Conservation (phyloP, 2,797 vertebrate species). For the Anas georgica region DNA sequence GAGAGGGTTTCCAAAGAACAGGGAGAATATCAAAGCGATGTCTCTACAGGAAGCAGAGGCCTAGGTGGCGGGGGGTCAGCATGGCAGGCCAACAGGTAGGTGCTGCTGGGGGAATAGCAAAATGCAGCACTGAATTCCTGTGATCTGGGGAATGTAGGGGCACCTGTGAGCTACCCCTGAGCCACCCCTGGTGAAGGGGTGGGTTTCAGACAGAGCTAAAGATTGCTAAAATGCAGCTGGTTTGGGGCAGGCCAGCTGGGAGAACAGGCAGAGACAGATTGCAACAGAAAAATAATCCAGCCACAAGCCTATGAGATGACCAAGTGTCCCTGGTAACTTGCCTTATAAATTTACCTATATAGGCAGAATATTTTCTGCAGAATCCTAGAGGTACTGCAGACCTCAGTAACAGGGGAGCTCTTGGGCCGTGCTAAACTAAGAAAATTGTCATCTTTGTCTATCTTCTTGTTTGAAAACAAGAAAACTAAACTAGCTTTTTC, state of each 20-base stretch:
- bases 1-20: neutral
- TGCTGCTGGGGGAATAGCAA: neutral
- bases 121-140: neutral
- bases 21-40: neutral
- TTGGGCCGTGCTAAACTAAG: neutral
- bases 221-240: neutral
- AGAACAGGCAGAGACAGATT: neutral
- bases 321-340: neutral
- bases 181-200: neutral
- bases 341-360: neutral
- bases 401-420: neutral
- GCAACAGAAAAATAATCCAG: neutral
- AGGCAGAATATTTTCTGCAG: neutral
- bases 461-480: neutral
- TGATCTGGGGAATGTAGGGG: neutral
- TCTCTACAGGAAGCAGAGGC: neutral
- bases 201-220: neutral
- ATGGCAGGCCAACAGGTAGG: neutral
- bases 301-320: neutral
- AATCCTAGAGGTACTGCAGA: neutral
- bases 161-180: neutral
- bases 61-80: neutral
- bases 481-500: neutral
- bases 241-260: neutral
- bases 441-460: neutral